These are phyloP conservation scores for Pseudomyrmex concolor DNA, from an alignment of 1,140 invertebrate genomes.

Conservation along the genomic window DNA sequence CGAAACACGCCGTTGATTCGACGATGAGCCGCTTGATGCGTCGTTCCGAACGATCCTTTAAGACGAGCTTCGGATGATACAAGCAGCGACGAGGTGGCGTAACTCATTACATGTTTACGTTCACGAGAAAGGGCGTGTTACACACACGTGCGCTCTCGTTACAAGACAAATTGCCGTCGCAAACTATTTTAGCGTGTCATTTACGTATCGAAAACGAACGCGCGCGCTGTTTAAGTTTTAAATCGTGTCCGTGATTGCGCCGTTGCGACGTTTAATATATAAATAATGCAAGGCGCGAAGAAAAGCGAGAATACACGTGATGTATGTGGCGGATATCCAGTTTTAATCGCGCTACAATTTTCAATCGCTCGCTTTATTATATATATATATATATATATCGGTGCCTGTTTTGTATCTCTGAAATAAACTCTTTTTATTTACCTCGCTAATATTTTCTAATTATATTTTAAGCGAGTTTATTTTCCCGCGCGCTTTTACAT, in stretches of 20 bases:
- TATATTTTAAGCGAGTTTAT: slow-evolving; percentile 49
- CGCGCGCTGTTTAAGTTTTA: slow-evolving; percentile 8
- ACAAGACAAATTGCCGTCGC: slow-evolving; percentile 80
- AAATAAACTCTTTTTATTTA: slow-evolving; percentile 22
- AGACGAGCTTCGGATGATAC: slow-evolving; percentile 2
- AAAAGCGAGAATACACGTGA: background rate
- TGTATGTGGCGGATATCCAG: slow-evolving; percentile 33
- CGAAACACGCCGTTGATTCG: slow-evolving; percentile 8
- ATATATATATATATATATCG: background rate
- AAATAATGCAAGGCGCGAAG: slow-evolving; percentile 22
- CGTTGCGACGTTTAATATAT: slow-evolving; percentile 9
- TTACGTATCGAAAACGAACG: slow-evolving; percentile 60
- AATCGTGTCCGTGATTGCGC: slow-evolving; percentile 24
- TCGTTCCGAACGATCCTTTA: slow-evolving; percentile 36
- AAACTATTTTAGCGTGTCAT: slow-evolving; percentile 80
- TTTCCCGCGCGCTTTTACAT: slow-evolving; percentile 36
- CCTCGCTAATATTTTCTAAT: slow-evolving; percentile 28
- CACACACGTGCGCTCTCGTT: background rate
- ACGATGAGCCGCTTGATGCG: slow-evolving; percentile 15
- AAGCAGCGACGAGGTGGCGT: slow-evolving; percentile 2
- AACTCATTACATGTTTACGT: slow-evolving; percentile 2
- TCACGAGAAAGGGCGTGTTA: slow-evolving; percentile 58
- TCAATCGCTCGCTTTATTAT: slow-evolving; percentile 4
- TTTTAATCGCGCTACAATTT: slow-evolving; percentile 56
- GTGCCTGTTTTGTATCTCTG: slow-evolving; percentile 15